Percentiles rank a stretch among this genome's conserved stretches.
Conservation (phyloP, 2,113 vertebrate genomes). For the Gadus macrocephalus region DNA sequence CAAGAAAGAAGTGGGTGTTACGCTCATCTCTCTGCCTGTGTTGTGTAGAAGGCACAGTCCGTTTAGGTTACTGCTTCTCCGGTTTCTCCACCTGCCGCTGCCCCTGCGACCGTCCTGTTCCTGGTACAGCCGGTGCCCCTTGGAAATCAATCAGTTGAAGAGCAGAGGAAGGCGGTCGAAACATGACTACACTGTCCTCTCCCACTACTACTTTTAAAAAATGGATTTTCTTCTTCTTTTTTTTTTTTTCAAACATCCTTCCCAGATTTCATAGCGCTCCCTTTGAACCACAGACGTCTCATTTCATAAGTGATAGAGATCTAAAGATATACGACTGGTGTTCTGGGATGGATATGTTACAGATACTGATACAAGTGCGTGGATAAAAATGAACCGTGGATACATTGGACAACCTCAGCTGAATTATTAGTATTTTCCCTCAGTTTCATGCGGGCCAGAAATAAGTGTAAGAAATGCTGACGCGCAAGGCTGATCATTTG, state of each 20-base stretch:
- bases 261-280: constrained; percentile 20
- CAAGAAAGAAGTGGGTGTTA: constrained; percentile 57
- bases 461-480: constrained; percentile 21
- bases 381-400: background rate
- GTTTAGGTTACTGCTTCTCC: constrained; percentile 56
- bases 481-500: background rate
- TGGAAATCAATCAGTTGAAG: constrained; percentile 61
- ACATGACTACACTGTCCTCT: constrained; percentile 27
- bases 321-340: constrained; percentile 27
- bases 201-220: constrained; percentile 26
- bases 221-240: constrained; percentile 4
- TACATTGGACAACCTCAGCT: constrained; percentile 3
- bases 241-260: constrained; percentile 14
- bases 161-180: constrained; percentile 36
- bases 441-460: background rate
- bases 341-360: constrained; percentile 30
- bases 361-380: constrained; percentile 2
- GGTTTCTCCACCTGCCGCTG: constrained; percentile 50
- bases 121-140: constrained; percentile 40
- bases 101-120: constrained; percentile 35
- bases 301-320: constrained; percentile 12
- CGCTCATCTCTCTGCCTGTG: constrained; percentile 63
- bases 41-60: constrained; percentile 42
- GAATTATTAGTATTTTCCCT: constrained; percentile 26
- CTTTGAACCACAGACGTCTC: constrained; percentile 34